Evolutionary conservation across 2,888 invertebrate species (phyloP), one percentile per base, ranked within the genome.

Genomic region (Troides helena): DNA sequence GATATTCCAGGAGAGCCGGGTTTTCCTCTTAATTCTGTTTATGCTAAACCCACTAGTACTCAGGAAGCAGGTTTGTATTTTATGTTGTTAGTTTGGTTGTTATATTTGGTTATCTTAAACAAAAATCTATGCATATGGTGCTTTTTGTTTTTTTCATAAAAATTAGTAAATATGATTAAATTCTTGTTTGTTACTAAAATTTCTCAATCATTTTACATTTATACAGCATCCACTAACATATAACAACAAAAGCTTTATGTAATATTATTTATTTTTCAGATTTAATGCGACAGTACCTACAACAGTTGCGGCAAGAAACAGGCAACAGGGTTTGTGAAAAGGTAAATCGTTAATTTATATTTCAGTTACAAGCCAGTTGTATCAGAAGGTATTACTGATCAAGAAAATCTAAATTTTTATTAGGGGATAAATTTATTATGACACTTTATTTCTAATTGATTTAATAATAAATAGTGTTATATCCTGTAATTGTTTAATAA

Each of bases 1-100:
- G 98, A 99, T 84, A 97, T 99, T 79, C 99, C 99, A 8, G 99
- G 99, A 14, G 99, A 99, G 75, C 82, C 95, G 18, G 97, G 97
- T 0, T 99, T 99, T 85, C 99, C 99, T 1, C 92, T 99, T 21
- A 99, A 99, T 90, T 96, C 98, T 17, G 98, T 99, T 67, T 99
- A 98, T 89, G 97, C 96, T 0, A 98, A 96, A 83, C 99, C 99
- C 23, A 89, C 94, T 18, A 95, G 93, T 77, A 91, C 95, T 23
- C 93, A 94, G 67, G 99, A 99, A 89, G 95, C 96, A 80, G 98
- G 98, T 97, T 88, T 70, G 76, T 36, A 53, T 17, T 57, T 43
- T 10, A n/a, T 56, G 2, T 0, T 12, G 14, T 46, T 3, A 14
- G 14, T 46, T 14, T 46, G 4, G 21, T 43, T n/a, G 21, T 21